Conservation (phyloP, 1,140 invertebrate species). For the Drosophila orosa region DNA sequence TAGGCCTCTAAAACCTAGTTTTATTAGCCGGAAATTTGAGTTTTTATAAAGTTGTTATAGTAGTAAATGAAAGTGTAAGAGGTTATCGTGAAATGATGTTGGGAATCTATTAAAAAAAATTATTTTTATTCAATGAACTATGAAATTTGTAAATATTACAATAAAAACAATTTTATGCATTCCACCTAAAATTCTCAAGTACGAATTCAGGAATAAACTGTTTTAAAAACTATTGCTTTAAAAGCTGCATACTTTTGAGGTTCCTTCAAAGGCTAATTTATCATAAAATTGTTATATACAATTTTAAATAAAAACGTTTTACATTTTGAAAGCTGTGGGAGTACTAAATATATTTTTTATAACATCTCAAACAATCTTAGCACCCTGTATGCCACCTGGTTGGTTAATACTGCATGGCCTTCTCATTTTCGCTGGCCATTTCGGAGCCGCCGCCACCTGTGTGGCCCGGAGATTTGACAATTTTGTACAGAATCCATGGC, state of each 20-base stretch:
- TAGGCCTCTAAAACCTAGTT: background rate
- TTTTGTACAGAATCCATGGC: conserved; percentile 6
- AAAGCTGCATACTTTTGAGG: background rate
- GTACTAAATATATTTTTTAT: background rate
- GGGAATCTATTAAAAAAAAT: background rate
- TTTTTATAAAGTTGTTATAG: background rate
- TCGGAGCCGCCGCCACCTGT: conserved; percentile 29
- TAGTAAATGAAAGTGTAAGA: background rate
- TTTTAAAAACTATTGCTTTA: background rate
- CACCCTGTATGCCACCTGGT: background rate
- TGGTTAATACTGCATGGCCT: background rate
- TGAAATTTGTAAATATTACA: too few relatives aligned
- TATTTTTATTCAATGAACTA: background rate
- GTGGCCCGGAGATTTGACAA: conserved; percentile 22
- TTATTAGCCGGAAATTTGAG: background rate
- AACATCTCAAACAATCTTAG: background rate
- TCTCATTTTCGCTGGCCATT: conserved; percentile 10
- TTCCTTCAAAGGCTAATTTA: background rate
- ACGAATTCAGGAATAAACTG: background rate
- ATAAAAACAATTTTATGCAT: too few relatives aligned
- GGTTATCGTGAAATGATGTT: background rate
- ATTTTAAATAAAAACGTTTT: background rate
- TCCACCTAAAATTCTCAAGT: background rate
- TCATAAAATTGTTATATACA: too few relatives aligned
- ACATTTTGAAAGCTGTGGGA: background rate